These are phyloP conservation scores for Leptinotarsa undecemlineata DNA, from an alignment of 1,140 invertebrate genomes.

Conservation along the genomic window DNA sequence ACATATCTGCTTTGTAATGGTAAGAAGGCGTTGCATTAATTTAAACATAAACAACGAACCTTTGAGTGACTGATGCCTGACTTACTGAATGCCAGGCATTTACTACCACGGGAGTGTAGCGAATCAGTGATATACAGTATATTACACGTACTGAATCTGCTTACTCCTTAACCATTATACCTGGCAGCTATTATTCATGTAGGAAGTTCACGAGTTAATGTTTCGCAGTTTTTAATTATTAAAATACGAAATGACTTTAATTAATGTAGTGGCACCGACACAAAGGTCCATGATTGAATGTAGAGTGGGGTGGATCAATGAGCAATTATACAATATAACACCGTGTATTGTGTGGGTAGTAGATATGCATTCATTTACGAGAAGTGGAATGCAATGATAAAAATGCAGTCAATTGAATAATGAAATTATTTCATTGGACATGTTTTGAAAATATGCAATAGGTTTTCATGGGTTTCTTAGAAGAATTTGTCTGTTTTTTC, in stretches of 20 bases:
- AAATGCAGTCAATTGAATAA: too few species aligned
- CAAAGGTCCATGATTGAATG: not conserved
- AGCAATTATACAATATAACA: not conserved
- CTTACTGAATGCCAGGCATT: conserved; percentile 22
- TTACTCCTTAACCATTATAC: conserved; percentile 1
- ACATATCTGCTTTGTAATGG: conserved; percentile 14
- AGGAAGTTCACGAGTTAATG: not conserved
- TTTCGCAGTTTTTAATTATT: conserved; percentile 5
- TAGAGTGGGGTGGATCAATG: not conserved
- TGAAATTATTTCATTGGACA: too few species aligned
- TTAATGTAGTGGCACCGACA: not conserved
- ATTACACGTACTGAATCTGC: conserved; percentile 8
- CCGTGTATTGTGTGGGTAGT: not conserved
- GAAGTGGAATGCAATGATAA: not conserved
- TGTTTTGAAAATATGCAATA: too few species aligned
- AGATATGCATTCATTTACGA: not conserved
- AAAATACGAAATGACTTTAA: not conserved
- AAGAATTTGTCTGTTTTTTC: too few species aligned
- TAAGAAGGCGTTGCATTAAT: conserved; percentile 30
- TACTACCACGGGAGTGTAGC: conserved; percentile 25
- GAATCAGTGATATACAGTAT: conserved; percentile 19
- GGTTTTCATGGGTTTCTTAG: too few species aligned
- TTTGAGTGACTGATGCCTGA: conserved; percentile 30
- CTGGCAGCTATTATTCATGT: conserved; percentile 1
- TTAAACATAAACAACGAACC: conserved; percentile 31